Evolutionary conservation across 2,113 vertebrate genomes (phyloP).

Genomic region (Aegotheles bennettii): DNA sequence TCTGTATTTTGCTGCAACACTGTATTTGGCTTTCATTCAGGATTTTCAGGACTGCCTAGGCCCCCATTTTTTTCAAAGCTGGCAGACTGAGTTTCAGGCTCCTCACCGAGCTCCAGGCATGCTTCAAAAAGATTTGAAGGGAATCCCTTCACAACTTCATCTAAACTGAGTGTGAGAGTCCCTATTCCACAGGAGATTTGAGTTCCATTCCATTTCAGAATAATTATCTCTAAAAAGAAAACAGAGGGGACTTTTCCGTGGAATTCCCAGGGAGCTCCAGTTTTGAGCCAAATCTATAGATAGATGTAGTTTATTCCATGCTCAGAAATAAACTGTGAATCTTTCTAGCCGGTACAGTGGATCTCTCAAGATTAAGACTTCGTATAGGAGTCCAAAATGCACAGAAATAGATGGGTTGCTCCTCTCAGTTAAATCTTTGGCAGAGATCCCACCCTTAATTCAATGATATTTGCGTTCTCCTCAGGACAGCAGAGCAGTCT

Average conservation of each 20-base stretch:
- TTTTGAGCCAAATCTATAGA: slow-evolving; percentile 58
- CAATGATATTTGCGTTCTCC: neutral
- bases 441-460: neutral
- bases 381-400: neutral
- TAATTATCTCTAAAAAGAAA: slow-evolving; percentile 15
- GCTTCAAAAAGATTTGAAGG: neutral
- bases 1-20: neutral
- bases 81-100: neutral
- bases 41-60: neutral
- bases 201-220: slow-evolving; percentile 2
- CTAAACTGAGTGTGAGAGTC: neutral
- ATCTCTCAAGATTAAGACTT: neutral
- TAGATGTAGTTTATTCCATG: slow-evolving; percentile 25
- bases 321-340: slow-evolving; percentile 57
- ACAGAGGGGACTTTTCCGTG: neutral
- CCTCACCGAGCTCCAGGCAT: neutral
- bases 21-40: neutral
- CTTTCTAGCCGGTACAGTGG: neutral
- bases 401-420: slow-evolving; percentile 38
- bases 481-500: neutral
- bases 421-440: neutral
- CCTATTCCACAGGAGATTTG: neutral
- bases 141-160: slow-evolving; percentile 4
- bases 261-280: slow-evolving; percentile 15
- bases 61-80: neutral